Percentiles rank a stretch among this genome's conserved stretches.
Conservation (phyloP, 2,797 vertebrate genomes). For the Cygnus olor region DNA sequence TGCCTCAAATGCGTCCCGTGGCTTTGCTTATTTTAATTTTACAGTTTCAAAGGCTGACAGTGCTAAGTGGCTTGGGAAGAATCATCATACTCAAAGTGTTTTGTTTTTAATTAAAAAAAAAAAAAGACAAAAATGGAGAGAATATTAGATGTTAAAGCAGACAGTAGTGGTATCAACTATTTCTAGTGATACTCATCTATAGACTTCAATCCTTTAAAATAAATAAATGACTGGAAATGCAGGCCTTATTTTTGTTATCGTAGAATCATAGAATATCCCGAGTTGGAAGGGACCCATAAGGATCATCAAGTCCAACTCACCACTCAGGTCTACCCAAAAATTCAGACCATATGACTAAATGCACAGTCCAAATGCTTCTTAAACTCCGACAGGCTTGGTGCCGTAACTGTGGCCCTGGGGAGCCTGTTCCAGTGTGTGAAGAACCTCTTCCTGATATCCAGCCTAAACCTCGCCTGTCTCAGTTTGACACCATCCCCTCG, state of each 20-base stretch:
- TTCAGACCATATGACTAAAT: too few species aligned
- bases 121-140: neutral
- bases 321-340: too few species aligned
- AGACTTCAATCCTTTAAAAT: neutral
- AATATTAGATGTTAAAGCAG: neutral
- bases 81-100: neutral
- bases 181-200: neutral
- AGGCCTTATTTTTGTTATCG: neutral
- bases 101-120: neutral
- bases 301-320: too few species aligned
- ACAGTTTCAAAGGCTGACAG: neutral
- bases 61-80: neutral
- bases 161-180: neutral
- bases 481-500: too few species aligned
- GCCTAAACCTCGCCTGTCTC: too few species aligned
- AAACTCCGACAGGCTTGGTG: too few species aligned
- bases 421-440: too few species aligned
- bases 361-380: too few species aligned
- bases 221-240: neutral
- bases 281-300: too few species aligned
- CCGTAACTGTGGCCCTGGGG: too few species aligned
- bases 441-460: too few species aligned
- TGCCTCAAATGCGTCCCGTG: neutral
- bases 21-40: neutral
- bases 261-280: too few species aligned